Evolutionary conservation across 1,140 invertebrate genomes (phyloP).

Genomic region (Scaptodrosophila lebanonensis): DNA sequence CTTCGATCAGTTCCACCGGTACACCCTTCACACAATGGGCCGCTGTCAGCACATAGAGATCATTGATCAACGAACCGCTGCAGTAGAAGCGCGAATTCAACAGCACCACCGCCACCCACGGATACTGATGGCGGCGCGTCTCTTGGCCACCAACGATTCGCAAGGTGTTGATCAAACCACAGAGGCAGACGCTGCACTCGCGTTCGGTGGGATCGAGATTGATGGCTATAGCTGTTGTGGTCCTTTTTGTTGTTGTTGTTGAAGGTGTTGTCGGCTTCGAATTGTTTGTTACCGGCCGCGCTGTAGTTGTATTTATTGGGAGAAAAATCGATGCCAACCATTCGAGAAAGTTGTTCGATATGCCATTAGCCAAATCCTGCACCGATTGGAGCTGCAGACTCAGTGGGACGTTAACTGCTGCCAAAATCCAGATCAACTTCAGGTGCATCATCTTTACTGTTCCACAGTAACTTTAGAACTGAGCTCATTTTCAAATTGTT

Average conservation of each 20-base stretch:
- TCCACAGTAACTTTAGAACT: slow-evolving; percentile 16
- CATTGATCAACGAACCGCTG: slow-evolving; percentile 83
- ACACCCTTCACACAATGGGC: slow-evolving; percentile 78
- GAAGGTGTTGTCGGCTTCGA: slow-evolving; percentile 4
- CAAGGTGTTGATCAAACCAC: slow-evolving; percentile 82
- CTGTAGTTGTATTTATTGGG: slow-evolving; percentile 8
- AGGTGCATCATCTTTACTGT: slow-evolving; percentile 41
- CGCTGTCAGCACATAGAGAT: slow-evolving; percentile 69
- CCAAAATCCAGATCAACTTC: slow-evolving; percentile 7
- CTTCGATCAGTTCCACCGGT: slow-evolving; percentile 80
- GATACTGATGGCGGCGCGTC: slow-evolving; percentile 84
- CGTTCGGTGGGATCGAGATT: slow-evolving; percentile 14
- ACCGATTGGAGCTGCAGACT: not conserved
- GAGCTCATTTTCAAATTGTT: slow-evolving; percentile 27
- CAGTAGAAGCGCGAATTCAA: slow-evolving; percentile 85
- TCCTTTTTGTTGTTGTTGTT: not conserved
- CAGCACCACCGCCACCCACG: slow-evolving; percentile 85
- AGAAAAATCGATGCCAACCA: slow-evolving; percentile 39
- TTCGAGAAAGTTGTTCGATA: slow-evolving; percentile 20
- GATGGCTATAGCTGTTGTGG: slow-evolving; percentile 1
- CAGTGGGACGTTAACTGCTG: not conserved
- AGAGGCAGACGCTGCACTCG: slow-evolving; percentile 79
- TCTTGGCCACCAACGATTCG: slow-evolving; percentile 85
- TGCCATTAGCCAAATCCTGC: not conserved
- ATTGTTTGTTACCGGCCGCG: not conserved